Percentiles rank a stretch among this genome's conserved stretches.
phyloP scores from a whole-genome alignment of 2,113 vertebrate species.

The Phainopepla nitens region DNA sequence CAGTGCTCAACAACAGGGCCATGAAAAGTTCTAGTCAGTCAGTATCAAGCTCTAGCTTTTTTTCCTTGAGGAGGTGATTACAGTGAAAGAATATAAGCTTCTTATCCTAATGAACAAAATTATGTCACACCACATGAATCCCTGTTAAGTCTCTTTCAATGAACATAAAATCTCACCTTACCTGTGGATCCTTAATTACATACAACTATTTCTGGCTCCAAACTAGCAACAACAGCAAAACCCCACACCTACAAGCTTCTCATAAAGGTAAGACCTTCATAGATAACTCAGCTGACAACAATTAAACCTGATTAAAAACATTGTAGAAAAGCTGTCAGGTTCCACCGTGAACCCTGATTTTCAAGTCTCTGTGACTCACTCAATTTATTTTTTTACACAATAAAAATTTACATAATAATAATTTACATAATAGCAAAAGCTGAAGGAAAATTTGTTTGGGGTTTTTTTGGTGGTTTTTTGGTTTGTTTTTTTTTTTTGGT shows the following conservation, averaged over 20 bases:
- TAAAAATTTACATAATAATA: too few relatives aligned
- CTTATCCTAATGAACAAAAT: conserved; percentile 29
- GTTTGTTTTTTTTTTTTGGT: too few relatives aligned
- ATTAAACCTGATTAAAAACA: conserved; percentile 50
- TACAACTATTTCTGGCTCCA: not conserved
- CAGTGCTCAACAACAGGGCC: not conserved
- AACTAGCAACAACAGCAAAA: conserved; percentile 3
- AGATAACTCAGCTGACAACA: conserved; percentile 29
- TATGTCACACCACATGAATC: not conserved
- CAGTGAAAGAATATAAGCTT: not conserved
- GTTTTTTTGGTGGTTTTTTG: too few relatives aligned
- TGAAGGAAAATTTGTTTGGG: not conserved
- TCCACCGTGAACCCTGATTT: not conserved
- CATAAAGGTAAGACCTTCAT: not conserved
- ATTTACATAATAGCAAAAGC: not conserved
- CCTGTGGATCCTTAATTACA: not conserved
- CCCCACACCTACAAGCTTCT: not conserved
- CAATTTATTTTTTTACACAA: not conserved
- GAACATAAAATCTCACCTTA: not conserved
- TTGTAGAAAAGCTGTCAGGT: not conserved
- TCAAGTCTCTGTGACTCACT: not conserved
- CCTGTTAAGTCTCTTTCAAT: not conserved
- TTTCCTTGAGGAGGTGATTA: not conserved
- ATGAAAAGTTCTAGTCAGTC: not conserved
- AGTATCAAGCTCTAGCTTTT: not conserved